Conservation (phyloP, 1,140 invertebrate species). For the Drosophila murphyi region DNA sequence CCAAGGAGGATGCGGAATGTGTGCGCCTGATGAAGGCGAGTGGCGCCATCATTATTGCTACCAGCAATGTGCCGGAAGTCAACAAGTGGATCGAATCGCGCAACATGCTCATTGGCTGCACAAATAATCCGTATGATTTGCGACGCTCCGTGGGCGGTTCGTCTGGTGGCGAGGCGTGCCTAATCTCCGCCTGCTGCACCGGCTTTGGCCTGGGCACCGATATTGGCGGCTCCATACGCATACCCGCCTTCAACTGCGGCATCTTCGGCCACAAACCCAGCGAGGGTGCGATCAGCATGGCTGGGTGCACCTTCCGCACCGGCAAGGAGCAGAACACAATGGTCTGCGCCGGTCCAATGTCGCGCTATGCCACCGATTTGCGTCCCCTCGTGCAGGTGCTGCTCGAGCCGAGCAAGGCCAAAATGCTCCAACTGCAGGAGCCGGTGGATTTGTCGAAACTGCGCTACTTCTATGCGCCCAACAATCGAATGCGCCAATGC, state of each 20-base stretch:
- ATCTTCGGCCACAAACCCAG: conserved; percentile 96
- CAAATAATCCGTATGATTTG: conserved; percentile 96
- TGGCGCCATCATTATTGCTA: conserved; percentile 95
- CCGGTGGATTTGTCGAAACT: conserved; percentile 89
- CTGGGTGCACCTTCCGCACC: conserved; percentile 87
- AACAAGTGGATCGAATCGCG: conserved; percentile 90
- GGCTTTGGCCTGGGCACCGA: conserved; percentile 95
- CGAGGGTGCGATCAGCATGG: conserved; percentile 86
- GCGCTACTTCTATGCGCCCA: conserved; percentile 92
- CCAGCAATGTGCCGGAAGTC: conserved; percentile 97
- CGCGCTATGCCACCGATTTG: conserved; percentile 91
- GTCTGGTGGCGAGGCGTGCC: conserved; percentile 91
- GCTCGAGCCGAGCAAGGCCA: conserved; percentile 62
- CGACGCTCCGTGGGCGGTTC: conserved; percentile 93
- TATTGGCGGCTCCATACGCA: conserved; percentile 97
- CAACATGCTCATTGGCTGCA: conserved; percentile 96
- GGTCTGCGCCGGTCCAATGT: conserved; percentile 91
- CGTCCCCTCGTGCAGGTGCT: conserved; percentile 88
- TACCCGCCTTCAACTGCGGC: conserved; percentile 97
- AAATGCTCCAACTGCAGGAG: conserved; percentile 80
- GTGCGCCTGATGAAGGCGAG: conserved; percentile 90
- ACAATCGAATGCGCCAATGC: conserved; percentile 87
- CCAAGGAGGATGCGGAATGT: conserved; percentile 90
- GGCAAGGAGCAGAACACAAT: conserved; percentile 87
- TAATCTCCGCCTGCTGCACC: conserved; percentile 90